Conservation (phyloP, 2,797 vertebrate genomes). For the Parambassis ranga region DNA sequence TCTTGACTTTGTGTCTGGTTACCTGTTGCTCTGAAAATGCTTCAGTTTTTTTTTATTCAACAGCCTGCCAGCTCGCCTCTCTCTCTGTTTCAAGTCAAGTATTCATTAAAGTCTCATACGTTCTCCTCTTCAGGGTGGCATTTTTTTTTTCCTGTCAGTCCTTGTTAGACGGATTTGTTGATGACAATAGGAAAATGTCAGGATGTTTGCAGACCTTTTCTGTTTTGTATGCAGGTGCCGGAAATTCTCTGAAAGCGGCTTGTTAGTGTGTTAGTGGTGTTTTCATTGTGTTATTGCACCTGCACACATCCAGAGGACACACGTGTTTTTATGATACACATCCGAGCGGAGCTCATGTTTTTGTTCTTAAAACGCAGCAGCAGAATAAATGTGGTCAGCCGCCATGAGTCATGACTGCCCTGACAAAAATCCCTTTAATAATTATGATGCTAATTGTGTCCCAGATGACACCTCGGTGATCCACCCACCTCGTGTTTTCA, state of each 20-base stretch:
- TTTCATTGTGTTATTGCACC: too few relatives aligned
- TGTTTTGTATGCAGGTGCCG: neutral
- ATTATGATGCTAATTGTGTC: slow-evolving; percentile 13
- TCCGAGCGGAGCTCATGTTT: too few relatives aligned
- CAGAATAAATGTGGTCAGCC: neutral
- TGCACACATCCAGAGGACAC: neutral
- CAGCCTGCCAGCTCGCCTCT: neutral
- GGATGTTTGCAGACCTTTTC: neutral
- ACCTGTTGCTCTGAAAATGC: too few relatives aligned
- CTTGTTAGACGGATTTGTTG: too few relatives aligned
- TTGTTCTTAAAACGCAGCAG: neutral
- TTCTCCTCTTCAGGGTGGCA: too few relatives aligned
- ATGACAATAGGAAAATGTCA: neutral
- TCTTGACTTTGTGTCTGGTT: too few relatives aligned
- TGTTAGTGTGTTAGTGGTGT: too few relatives aligned
- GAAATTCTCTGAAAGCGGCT: neutral
- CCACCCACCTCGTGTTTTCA: slow-evolving; percentile 2
- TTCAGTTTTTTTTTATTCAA: neutral
- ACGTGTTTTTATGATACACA: neutral
- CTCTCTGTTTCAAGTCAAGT: slow-evolving; percentile 11
- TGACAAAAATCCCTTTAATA: neutral
- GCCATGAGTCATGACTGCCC: neutral
- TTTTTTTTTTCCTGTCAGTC: too few relatives aligned
- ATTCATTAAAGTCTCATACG: slow-evolving; percentile 7
- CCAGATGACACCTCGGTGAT: slow-evolving; percentile 12